Conservation (phyloP, 2,113 vertebrate genomes). For the Galeopterus variegatus region DNA sequence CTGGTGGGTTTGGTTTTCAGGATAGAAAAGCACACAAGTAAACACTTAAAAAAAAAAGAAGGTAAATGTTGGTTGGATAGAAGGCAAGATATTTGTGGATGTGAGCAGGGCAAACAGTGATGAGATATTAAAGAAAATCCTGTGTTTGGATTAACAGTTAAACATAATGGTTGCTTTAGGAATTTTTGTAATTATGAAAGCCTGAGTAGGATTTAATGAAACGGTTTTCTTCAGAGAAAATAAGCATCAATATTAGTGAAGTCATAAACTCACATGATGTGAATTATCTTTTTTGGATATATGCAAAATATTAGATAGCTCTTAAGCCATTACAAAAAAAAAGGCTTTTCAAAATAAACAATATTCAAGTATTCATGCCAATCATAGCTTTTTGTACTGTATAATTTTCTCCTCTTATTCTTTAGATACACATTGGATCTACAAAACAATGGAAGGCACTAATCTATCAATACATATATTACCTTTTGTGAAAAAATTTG, state of each 20-base stretch:
- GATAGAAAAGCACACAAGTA: background rate
- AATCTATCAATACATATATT: background rate
- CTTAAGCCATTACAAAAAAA: background rate
- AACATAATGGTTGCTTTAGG: background rate
- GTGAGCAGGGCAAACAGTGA: background rate
- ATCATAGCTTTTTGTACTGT: background rate
- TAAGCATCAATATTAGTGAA: background rate
- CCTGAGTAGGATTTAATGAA: constrained; percentile 13
- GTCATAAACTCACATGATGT: background rate
- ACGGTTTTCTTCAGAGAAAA: constrained; percentile 43
- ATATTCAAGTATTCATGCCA: background rate
- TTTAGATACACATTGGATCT: background rate
- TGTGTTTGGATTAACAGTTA: background rate
- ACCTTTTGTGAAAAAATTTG: background rate
- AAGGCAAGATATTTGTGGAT: background rate
- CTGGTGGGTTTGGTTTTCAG: constrained; percentile 15
- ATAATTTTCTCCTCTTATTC: background rate
- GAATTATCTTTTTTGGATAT: background rate
- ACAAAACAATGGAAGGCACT: background rate
- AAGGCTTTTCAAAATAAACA: background rate
- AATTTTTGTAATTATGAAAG: constrained; percentile 39
- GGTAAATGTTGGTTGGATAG: background rate
- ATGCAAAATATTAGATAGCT: background rate
- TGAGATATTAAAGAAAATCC: background rate
- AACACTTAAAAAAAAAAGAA: background rate